A percentile compares a stretch with the other conserved stretches of the same genome.
phyloP scores from a whole-genome alignment of 2,888 invertebrate species.

The Lapara coniferarum region DNA sequence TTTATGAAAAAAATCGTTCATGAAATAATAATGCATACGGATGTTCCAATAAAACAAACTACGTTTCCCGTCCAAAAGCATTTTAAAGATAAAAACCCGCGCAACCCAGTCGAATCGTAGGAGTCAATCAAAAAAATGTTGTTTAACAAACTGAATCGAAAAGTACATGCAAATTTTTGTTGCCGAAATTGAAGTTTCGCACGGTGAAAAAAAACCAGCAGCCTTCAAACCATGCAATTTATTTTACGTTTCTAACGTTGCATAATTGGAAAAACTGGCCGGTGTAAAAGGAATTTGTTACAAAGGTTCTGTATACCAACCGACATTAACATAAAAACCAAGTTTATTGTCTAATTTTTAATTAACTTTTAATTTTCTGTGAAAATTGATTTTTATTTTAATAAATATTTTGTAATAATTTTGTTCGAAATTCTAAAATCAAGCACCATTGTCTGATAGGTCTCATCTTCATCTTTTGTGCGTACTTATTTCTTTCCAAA shows the following conservation, averaged over 20 bases:
- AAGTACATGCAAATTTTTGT: conserved; percentile 32
- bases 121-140: conserved; percentile 36
- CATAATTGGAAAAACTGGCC: conserved; percentile 9
- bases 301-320: not conserved
- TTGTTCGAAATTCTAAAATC: no score
- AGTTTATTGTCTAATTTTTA: not conserved
- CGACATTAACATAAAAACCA: not conserved
- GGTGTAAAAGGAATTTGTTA: not conserved
- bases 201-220: conserved; percentile 24
- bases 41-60: conserved; percentile 1
- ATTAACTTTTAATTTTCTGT: no score
- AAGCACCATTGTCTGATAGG: no score
- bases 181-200: conserved; percentile 29
- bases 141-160: conserved; percentile 37
- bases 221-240: conserved; percentile 17
- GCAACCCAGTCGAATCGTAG: conserved; percentile 19
- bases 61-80: not conserved
- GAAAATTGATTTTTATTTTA: no score
- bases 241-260: conserved; percentile 17
- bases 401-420: no score
- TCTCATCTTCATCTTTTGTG: no score
- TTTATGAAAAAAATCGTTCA: no score
- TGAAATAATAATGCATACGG: not conserved
- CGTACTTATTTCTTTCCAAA: no score
- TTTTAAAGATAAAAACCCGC: not conserved